Base-by-base conservation (phyloP, 2,113 vertebrate species). In the Pandion haliaetus region DNA sequence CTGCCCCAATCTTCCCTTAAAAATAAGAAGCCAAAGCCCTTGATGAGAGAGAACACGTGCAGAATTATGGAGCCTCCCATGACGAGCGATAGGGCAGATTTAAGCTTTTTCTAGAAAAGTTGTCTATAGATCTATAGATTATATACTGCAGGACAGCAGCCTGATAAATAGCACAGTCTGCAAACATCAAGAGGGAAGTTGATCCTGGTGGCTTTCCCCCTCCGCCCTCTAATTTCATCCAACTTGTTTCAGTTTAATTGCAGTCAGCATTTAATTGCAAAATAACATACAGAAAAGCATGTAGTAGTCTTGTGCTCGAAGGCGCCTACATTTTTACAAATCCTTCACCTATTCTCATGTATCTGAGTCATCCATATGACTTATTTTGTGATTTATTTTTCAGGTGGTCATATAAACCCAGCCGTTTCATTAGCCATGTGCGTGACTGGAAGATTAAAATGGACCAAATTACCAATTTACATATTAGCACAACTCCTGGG, bases 361-460 rank as follows among this genome's bases (percentile, higher is more conserved):
- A 76, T 94, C 71, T 2, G 50, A 79, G 67, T 85, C 73, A 79
- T 84, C 62, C n/a, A 31, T 12, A 42, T 58, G 45, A 72, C 89
- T 87, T 69, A 61, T 45, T 81, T 91, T 80, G 50, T 90, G 84
- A 49, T 95, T 93, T 92, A 89, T 73, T 90, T 96, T 97, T 47
- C 96, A 99, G 99, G 99, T 88, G 99, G 98, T 45, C 99, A 99
- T 52, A 97, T 99, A 90, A 99, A 99, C 97, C 99, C 99, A 25
- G 99, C 99, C 1, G 99, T 99, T 80, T 99, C 99, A 87, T 98
- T 99, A 82, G 99, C 99, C 74, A 99, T 99, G 99, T 99, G 99
- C 55, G 96, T 99, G 93, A 97, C 99, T 93, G 99, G 99, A 93
- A 99, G 98, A 94, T 98, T 99, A 91, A 98, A 98, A 54, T 98